Conservation (phyloP, 2,888 invertebrate genomes). For the Plebejus anna region DNA sequence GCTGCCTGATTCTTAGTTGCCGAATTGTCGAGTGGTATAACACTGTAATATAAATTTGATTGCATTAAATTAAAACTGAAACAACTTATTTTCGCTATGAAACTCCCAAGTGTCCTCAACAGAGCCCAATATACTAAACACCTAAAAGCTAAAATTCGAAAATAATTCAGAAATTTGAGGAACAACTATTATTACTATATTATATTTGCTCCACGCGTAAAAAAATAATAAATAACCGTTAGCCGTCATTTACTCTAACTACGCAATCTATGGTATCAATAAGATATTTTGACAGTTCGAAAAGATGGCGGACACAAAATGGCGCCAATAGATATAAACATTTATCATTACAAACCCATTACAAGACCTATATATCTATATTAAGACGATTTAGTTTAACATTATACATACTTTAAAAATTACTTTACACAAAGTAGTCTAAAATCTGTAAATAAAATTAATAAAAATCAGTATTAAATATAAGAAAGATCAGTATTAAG, state of each 20-base stretch:
- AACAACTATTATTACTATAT: constrained; percentile 50
- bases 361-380: constrained; percentile 24
- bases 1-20: background rate
- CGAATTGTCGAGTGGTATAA: background rate
- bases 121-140: constrained; percentile 18
- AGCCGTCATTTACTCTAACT: constrained; percentile 43
- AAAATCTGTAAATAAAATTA: constrained; percentile 28
- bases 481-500: constrained; percentile 22
- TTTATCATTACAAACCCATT: constrained; percentile 31
- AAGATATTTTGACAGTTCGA: constrained; percentile 13
- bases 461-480: constrained; percentile 17
- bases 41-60: too few species aligned
- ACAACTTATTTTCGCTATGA: too few species aligned
- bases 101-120: background rate
- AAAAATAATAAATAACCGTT: constrained; percentile 51
- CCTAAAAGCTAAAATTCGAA: constrained; percentile 23
- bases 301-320: constrained; percentile 22
- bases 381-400: constrained; percentile 31
- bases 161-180: constrained; percentile 40
- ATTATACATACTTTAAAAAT: constrained; percentile 29
- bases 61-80: too few species aligned
- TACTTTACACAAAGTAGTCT: constrained; percentile 30
- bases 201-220: constrained; percentile 40
- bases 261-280: constrained; percentile 33
- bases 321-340: constrained; percentile 28